Percentiles rank a stretch among this genome's conserved stretches.
phyloP scores from a whole-genome alignment of 2,113 vertebrate species.

The Salvator merianae region DNA sequence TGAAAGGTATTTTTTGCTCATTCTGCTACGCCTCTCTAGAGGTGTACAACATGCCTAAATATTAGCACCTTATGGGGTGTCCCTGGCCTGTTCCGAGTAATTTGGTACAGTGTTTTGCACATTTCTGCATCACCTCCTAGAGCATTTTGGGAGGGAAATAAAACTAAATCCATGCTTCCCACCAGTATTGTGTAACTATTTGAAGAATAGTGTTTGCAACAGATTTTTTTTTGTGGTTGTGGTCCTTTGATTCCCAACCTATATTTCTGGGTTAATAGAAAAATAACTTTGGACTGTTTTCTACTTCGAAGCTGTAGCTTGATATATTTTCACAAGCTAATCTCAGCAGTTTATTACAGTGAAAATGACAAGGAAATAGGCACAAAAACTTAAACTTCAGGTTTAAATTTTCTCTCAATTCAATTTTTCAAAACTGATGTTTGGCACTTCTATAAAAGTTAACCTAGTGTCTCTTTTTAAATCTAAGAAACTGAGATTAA shows the following conservation, averaged over 20 bases:
- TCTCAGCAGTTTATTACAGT: conserved; percentile 17
- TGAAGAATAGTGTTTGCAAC: background rate
- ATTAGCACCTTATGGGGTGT: no score
- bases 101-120: no score
- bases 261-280: background rate
- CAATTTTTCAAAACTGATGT: no score
- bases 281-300: background rate
- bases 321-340: rapidly evolving
- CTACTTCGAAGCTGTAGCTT: background rate
- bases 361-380: background rate
- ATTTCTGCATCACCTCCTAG: background rate
- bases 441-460: background rate
- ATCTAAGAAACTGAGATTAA: background rate
- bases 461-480: background rate
- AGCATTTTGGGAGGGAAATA: background rate
- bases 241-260: background rate
- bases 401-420: background rate
- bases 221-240: background rate
- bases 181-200: background rate
- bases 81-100: no score
- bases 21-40: no score
- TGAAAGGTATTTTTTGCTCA: background rate
- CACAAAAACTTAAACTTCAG: background rate
- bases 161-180: background rate
- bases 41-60: no score